phyloP scores from a whole-genome alignment of 2,113 vertebrate species.

The human region GRCh38 chr20:3316501-3317000 shows the following conservation, averaged over 20 bases:
- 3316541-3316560: neutral
- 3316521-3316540: neutral
- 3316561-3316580: conserved; percentile 16
- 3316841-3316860: neutral
- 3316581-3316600: conserved; percentile 35
- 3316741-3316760: conserved; percentile 92
- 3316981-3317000: no score
- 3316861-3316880: neutral
- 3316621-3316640: neutral
- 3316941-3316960: no score
- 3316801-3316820: conserved; percentile 58
- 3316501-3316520: neutral
- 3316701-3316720: conserved; percentile 64
- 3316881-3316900: neutral
- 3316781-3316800: conserved; percentile 93
- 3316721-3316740: conserved; percentile 95
- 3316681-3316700: neutral
- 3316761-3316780: conserved; percentile 89
- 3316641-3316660: neutral
- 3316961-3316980: no score
- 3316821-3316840: neutral
- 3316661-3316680: neutral
- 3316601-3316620: conserved; percentile 18
- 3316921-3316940: no score
- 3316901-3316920: neutral